Evolutionary conservation across 1,140 invertebrate species (phyloP).

Genomic region (Drosophila paulistorum): DNA sequence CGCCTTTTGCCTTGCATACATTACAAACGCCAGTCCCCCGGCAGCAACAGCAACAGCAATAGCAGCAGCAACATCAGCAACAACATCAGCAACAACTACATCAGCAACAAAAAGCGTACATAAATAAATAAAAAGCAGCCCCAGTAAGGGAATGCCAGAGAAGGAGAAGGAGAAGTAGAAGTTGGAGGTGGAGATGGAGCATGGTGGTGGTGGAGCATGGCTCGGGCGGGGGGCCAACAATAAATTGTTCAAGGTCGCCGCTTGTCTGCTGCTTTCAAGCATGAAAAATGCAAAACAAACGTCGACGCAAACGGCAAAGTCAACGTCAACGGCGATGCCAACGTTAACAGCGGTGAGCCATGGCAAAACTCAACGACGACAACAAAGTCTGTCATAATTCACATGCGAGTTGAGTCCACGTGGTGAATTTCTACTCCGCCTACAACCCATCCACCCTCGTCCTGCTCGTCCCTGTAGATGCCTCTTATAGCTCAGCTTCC

Average conservation of each 20-base stretch:
- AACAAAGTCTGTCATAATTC: slow-evolving; percentile 81
- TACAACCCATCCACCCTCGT: background rate
- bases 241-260: slow-evolving; percentile 80
- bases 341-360: slow-evolving; percentile 27
- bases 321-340: slow-evolving; percentile 30
- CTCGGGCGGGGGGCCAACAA: slow-evolving; percentile 38
- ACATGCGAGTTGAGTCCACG: slow-evolving; percentile 57
- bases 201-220: too few species aligned
- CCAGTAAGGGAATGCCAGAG: slow-evolving; percentile 12
- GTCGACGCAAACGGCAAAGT: slow-evolving; percentile 41
- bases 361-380: slow-evolving; percentile 69
- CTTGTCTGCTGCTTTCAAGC: slow-evolving; percentile 77
- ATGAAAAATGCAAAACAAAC: slow-evolving; percentile 81
- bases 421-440: slow-evolving; percentile 17
- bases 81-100: slow-evolving; percentile 30
- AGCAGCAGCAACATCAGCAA: background rate
- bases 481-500: background rate
- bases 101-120: slow-evolving; percentile 61
- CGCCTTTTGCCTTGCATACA: slow-evolving; percentile 60
- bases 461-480: too few species aligned
- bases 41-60: slow-evolving; percentile 10
- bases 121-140: slow-evolving; percentile 71
- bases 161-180: slow-evolving; percentile 24
- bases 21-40: slow-evolving; percentile 49
- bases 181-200: background rate